These are phyloP conservation scores for Micrasema longulum DNA, from an alignment of 1,140 invertebrate genomes.

Conservation along the genomic window DNA sequence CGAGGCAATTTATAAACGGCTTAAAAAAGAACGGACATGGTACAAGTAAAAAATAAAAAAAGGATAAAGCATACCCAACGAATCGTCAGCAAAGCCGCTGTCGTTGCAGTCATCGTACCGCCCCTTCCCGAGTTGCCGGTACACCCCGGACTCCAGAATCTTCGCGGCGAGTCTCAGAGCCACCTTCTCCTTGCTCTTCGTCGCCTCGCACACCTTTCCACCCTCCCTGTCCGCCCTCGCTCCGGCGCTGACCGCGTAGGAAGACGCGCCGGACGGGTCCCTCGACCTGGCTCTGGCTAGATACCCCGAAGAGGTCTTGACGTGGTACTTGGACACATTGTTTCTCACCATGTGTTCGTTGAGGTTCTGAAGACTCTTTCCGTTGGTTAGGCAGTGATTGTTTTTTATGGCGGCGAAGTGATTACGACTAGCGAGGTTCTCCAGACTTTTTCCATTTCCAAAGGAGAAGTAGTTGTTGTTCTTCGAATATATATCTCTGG, in stretches of 20 bases:
- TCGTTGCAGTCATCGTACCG: constrained; percentile 47
- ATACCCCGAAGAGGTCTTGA: constrained; percentile 36
- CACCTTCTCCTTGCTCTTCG: constrained; percentile 37
- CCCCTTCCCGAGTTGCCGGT: constrained; percentile 44
- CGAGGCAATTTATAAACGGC: too few species aligned
- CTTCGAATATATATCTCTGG: constrained; percentile 43
- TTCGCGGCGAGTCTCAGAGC: constrained; percentile 37
- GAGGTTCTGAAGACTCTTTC: constrained; percentile 50
- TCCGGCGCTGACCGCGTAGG: constrained; percentile 23
- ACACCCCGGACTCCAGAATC: constrained; percentile 47
- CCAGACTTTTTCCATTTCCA: constrained; percentile 46
- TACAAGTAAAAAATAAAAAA: too few species aligned
- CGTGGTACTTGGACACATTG: constrained; percentile 28
- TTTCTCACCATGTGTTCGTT: constrained; percentile 39
- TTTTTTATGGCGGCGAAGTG: constrained; percentile 41
- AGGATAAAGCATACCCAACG: constrained; percentile 41
- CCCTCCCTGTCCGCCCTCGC: background rate
- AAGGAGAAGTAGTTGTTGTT: constrained; percentile 51
- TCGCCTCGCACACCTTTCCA: background rate
- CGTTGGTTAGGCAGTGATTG: constrained; percentile 26
- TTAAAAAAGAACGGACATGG: too few species aligned
- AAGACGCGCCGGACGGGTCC: constrained; percentile 20
- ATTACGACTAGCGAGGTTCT: constrained; percentile 44
- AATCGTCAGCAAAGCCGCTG: constrained; percentile 50
- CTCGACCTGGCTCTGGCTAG: constrained; percentile 29